Base-by-base conservation (phyloP, 2,113 vertebrate genomes). In the Muntiacus reevesi region DNA sequence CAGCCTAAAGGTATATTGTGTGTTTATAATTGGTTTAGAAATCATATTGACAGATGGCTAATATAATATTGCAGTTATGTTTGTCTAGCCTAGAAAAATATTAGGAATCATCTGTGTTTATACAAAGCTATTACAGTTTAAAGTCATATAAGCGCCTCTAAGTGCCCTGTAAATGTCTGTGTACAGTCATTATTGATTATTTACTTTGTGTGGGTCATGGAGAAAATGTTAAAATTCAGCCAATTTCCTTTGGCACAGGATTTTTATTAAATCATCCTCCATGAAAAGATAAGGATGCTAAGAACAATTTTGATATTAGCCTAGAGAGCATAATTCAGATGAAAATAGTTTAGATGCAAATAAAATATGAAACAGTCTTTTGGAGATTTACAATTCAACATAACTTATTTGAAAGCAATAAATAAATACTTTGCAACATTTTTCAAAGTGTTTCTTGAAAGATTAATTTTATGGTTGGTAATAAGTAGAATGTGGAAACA, bases 51-150 rank as follows among this genome's bases (percentile, higher is more conserved):
- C 86, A 96, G 74, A 82, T 82, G 64, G 43, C 25, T 94, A 87
- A 81, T 55, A 84, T 21, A 83, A 78, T 43, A 54, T 21, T 36
- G 1, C 55, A 71, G 47, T 93, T 94, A 60, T 67, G 27, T 89
- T 83, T 84, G 25, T 62, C 36, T 91, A 67, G 45, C 36, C 50
- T 93, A 74, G 55, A 97, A 91, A 97, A 93, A 76, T 47, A 40
- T 85, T 90, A 96, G 59, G 52, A 87, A 97, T 47, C 54, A 33
- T 40, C 76, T 59, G 36, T 81, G 28, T 93, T 97, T 94, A 74
- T 25, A 90, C 15, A 84, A 87, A 78, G 6, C 84, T 82, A 74
- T 62, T 88, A 54, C 9, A 64, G 23, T 47, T 90, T 55, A 55
- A 79, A 96, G 45, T 93, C 23, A 47, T 13, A 54, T 33, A 93